Base-by-base conservation (phyloP, 1,140 invertebrate genomes). In the Popillia japonica region DNA sequence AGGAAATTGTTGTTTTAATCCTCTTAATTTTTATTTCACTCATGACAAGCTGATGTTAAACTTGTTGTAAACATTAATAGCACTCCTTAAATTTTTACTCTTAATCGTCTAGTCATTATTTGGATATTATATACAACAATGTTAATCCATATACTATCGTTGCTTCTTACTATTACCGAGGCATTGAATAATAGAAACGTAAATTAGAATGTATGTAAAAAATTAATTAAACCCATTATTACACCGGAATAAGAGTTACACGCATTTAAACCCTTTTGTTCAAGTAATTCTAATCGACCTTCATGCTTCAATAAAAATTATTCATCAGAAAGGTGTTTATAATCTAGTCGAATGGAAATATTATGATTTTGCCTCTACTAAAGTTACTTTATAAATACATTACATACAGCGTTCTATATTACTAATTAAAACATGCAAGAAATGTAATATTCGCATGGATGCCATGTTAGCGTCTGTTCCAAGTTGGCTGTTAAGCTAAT, bases 401-500 rank as follows among this genome's bases (percentile, higher is more conserved):
- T n/a, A 55, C n/a, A 55, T 55, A 55, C 14, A 55, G 17, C 14
- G 48, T 3, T 6, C 17, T 55, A 14, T 55, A 14, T 14, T 17
- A 7, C 48, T n/a, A 55, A 55, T 55, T 55, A 55, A 44, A 55
- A 55, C 48, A 55, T 55, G 48, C 14, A 55, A 14, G 17, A 55
- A 6, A 17, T 55, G 14, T 17, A 6, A 3, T 55, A 55, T 68
- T 23, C 20, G 61, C 27, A 68, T 9, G 20, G 22, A 20, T 68
- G 22, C 27, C 27, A 22, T 68, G 20, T 68, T 68, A 17, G 20
- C 6, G 61, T 7, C 27, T 68, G 14, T 22, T 22, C 20, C 61
- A 68, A 22, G 61, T 7, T 68, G 11, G 61, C 27, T 68, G 22
- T 68, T 68, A 68, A 68, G 14, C 22, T 68, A 68, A 68, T 68